Base-by-base conservation (phyloP, 2,797 vertebrate genomes). In the Florisuga fusca region DNA sequence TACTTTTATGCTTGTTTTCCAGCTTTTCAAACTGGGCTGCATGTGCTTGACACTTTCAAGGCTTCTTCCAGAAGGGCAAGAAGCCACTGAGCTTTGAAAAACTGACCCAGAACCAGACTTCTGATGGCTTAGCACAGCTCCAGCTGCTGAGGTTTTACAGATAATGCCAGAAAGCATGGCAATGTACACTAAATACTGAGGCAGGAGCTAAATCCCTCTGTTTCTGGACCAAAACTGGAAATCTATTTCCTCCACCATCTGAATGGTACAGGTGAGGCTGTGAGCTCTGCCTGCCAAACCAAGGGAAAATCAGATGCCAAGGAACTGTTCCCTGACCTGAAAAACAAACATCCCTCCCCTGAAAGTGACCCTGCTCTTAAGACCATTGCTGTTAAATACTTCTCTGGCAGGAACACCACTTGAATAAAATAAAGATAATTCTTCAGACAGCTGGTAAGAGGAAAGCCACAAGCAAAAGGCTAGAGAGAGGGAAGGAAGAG, bases 41-140 rank as follows among this genome's bases (percentile, higher is more conserved):
- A 75, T 7, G 22, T 4, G 8, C 33, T 61, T 81, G 14, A 15
- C 19, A 21, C 6, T 46, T 68, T 58, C 31, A 64, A 75, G 31
- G 8, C 12, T 68, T 41, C 26, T 71, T 72, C 43, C 51, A n/a
- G 46, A 80, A 63, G 7, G 11, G 10, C 12, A 83, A 92, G 41
- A n/a, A n/a, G n/a, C n/a, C n/a, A n/a, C n/a, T n/a, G n/a, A n/a
- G n/a, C n/a, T n/a, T n/a, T n/a, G n/a, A n/a, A n/a, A n/a, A n/a
- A n/a, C n/a, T n/a, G n/a, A n/a, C n/a, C n/a, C n/a, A 41, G 71
- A 63, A 3, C 7, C 23, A 31, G 0, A 0, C 38, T 69, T 84
- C 22, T 53, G 45, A 81, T 10, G 5, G 19, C 79, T 53, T 43
- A n/a, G 20, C 34, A 69, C 14, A 51, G 27, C 34, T 66, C 13